Conservation (phyloP, 2,888 invertebrate genomes). For the Torymus texanus region DNA sequence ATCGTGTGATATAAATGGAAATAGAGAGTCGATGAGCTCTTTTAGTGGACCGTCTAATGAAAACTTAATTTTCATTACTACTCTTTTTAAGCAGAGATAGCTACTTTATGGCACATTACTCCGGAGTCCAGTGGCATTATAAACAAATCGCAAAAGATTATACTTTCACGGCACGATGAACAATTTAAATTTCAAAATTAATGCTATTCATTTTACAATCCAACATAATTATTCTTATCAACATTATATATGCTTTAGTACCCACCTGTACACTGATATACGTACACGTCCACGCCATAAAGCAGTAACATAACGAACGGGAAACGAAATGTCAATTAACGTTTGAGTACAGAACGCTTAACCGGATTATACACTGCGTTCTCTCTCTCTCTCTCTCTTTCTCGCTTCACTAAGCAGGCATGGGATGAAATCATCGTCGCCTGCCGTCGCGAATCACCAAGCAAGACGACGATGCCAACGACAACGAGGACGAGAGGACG, state of each 20-base stretch:
- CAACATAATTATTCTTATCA: neutral
- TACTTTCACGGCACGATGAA: constrained; percentile 2
- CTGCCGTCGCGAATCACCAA: constrained; percentile 11
- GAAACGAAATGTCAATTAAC: constrained; percentile 36
- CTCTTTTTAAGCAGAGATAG: too few relatives aligned
- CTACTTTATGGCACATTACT: too few relatives aligned
- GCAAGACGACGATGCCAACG: constrained; percentile 4
- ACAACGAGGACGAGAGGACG: neutral
- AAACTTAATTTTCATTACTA: too few relatives aligned
- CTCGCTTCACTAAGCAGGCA: too few relatives aligned
- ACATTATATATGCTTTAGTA: neutral
- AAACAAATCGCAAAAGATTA: constrained; percentile 10
- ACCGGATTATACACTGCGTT: constrained; percentile 20
- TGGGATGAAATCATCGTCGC: constrained; percentile 19
- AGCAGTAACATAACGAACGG: neutral
- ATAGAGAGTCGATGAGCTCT: too few relatives aligned
- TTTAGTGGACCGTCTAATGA: too few relatives aligned
- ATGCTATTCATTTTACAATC: neutral
- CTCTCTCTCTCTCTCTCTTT: too few relatives aligned
- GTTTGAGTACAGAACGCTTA: neutral
- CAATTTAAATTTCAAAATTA: constrained; percentile 15
- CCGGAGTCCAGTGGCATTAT: neutral
- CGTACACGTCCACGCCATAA: too few relatives aligned
- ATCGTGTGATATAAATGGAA: too few relatives aligned
- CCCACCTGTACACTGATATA: too few relatives aligned